Conservation (phyloP, 2,888 invertebrate species). For the Latrodectus elegans region DNA sequence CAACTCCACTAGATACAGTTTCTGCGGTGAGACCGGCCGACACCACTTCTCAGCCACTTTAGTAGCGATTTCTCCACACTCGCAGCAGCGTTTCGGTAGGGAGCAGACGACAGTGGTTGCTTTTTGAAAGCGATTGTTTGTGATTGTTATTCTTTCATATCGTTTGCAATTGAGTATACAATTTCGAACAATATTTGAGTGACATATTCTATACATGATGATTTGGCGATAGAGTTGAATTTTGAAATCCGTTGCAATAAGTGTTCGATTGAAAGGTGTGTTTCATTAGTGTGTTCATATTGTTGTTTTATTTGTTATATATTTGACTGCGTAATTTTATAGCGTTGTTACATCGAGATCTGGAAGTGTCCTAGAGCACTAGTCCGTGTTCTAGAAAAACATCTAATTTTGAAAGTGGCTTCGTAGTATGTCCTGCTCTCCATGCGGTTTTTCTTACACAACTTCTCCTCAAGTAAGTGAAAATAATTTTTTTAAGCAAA, state of each 20-base stretch:
- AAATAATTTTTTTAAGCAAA: background rate
- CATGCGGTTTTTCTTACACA: slow-evolving; percentile 60
- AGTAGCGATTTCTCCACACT: too few species aligned
- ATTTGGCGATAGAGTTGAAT: slow-evolving; percentile 2
- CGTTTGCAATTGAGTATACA: too few species aligned
- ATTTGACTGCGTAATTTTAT: too few species aligned
- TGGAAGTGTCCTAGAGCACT: background rate
- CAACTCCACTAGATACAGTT: slow-evolving; percentile 40
- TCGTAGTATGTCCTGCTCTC: slow-evolving; percentile 69
- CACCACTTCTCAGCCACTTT: background rate
- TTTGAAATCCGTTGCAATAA: background rate
- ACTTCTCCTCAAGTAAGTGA: slow-evolving; percentile 57
- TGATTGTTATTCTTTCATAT: too few species aligned
- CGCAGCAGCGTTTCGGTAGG: too few species aligned
- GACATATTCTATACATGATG: background rate
- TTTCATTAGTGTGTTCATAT: background rate
- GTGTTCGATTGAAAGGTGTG: too few species aligned
- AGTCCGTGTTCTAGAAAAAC: slow-evolving; percentile 36
- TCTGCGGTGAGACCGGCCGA: slow-evolving; percentile 45
- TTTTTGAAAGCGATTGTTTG: too few species aligned
- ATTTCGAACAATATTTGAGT: background rate
- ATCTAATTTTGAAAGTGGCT: slow-evolving; percentile 36
- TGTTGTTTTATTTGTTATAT: too few species aligned
- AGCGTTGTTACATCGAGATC: background rate
- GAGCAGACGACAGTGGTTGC: too few species aligned